These are phyloP conservation scores for Campoletis raptor DNA, from an alignment of 2,888 invertebrate genomes.

Conservation along the genomic window DNA sequence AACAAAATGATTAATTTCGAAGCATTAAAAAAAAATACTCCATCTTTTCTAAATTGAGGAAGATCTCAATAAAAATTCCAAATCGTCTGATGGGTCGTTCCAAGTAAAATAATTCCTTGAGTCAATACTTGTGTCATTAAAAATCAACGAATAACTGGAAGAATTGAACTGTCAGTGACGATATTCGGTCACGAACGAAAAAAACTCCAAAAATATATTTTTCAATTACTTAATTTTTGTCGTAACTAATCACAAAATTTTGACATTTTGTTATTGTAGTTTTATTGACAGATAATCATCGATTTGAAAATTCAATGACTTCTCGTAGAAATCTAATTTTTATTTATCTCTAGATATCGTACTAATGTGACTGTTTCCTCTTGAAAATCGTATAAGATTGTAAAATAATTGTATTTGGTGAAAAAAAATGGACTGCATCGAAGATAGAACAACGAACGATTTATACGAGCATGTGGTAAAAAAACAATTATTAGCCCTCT, in stretches of 20 bases:
- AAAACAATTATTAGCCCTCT: constrained; percentile 64
- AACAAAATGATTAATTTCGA: too few relatives aligned
- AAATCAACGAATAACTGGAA: too few relatives aligned
- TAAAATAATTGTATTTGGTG: constrained; percentile 12
- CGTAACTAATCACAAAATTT: too few relatives aligned
- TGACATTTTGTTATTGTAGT: not conserved
- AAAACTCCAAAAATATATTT: not conserved
- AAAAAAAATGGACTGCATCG: constrained; percentile 4
- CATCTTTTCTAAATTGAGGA: too few relatives aligned
- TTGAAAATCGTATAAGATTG: not conserved
- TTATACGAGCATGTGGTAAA: constrained; percentile 24
- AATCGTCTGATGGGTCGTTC: too few relatives aligned
- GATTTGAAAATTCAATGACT: not conserved
- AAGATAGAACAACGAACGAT: constrained; percentile 49
- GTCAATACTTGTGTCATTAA: too few relatives aligned
- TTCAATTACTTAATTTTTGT: too few relatives aligned
- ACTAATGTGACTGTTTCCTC: not conserved
- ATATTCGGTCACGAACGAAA: not conserved
- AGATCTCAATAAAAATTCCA: too few relatives aligned
- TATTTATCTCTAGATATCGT: not conserved
- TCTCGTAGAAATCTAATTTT: not conserved
- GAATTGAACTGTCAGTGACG: not conserved
- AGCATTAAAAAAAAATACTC: too few relatives aligned
- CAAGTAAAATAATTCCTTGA: too few relatives aligned
- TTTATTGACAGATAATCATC: not conserved